phyloP scores from a whole-genome alignment of 2,113 vertebrate species.

The Periophthalmus modestus region DNA sequence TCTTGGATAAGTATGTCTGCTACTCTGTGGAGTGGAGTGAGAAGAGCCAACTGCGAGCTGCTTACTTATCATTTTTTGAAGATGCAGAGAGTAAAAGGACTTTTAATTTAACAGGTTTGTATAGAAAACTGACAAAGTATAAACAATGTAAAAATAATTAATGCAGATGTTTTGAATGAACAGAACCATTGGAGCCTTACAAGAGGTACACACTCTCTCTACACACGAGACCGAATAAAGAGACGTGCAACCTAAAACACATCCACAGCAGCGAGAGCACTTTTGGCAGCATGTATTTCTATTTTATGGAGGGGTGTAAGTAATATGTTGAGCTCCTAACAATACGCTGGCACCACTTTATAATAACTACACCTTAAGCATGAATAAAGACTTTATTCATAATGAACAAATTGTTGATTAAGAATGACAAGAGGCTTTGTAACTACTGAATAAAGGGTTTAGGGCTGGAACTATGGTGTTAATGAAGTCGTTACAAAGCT shows the following conservation, averaged over 20 bases:
- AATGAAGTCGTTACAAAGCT: too few species aligned
- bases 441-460: too few species aligned
- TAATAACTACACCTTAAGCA: too few species aligned
- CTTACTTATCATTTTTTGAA: constrained; percentile 41
- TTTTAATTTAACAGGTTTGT: constrained; percentile 35
- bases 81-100: neutral
- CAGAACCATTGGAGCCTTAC: constrained; percentile 71
- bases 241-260: constrained; percentile 69
- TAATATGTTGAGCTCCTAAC: neutral
- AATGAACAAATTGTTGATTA: too few species aligned
- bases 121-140: neutral
- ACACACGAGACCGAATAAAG: constrained; percentile 53
- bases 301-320: constrained; percentile 80
- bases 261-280: constrained; percentile 73
- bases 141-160: neutral
- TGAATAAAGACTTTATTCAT: too few species aligned
- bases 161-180: neutral
- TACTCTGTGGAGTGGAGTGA: constrained; percentile 69
- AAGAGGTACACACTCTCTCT: constrained; percentile 72
- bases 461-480: too few species aligned
- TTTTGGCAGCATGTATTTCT: constrained; percentile 70
- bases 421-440: too few species aligned
- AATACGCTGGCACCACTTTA: neutral
- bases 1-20: constrained; percentile 52
- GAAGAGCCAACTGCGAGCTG: constrained; percentile 7